A percentile compares a stretch with the other conserved stretches of the same genome.
These are phyloP conservation scores for Zhengitettix transpicula DNA, from an alignment of 2,888 invertebrate species.

Conservation along the genomic window DNA sequence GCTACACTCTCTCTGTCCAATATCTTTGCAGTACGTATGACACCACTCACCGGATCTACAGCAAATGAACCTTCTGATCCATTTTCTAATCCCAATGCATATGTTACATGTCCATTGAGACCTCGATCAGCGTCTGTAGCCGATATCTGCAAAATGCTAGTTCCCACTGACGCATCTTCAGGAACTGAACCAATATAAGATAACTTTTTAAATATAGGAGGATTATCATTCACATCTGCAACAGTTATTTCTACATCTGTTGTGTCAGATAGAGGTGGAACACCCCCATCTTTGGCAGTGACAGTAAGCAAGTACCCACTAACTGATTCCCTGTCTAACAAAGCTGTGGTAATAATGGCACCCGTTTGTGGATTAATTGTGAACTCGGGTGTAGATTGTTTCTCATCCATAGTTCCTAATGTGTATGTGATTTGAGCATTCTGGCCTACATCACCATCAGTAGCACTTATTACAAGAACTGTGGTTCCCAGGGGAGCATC, in stretches of 20 bases:
- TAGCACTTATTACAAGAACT: conserved; percentile 78
- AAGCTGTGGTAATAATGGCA: conserved; percentile 71
- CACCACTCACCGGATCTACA: conserved; percentile 82
- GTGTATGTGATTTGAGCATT: conserved; percentile 55
- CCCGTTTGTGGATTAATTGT: conserved; percentile 85
- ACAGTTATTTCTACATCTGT: conserved; percentile 92
- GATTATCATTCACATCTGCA: conserved; percentile 91
- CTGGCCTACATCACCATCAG: conserved; percentile 86
- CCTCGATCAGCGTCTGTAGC: conserved; percentile 77
- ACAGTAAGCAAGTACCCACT: conserved; percentile 74
- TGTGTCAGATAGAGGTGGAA: conserved; percentile 77
- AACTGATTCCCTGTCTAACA: conserved; percentile 68
- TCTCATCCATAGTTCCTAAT: conserved; percentile 41
- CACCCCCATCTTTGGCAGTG: conserved; percentile 83
- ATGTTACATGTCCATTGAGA: conserved; percentile 72
- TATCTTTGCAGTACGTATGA: conserved; percentile 73
- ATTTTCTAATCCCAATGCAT: conserved; percentile 53
- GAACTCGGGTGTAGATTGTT: conserved; percentile 48
- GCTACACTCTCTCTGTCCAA: conserved; percentile 83
- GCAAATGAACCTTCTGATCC: conserved; percentile 67
- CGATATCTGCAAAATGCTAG: conserved; percentile 58
- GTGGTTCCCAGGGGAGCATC: conserved; percentile 84
- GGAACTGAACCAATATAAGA: conserved; percentile 67
- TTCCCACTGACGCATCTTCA: conserved; percentile 75
- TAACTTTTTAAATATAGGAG: conserved; percentile 69